Base-by-base conservation (phyloP, 2,797 vertebrate species). In the Spizella passerina region DNA sequence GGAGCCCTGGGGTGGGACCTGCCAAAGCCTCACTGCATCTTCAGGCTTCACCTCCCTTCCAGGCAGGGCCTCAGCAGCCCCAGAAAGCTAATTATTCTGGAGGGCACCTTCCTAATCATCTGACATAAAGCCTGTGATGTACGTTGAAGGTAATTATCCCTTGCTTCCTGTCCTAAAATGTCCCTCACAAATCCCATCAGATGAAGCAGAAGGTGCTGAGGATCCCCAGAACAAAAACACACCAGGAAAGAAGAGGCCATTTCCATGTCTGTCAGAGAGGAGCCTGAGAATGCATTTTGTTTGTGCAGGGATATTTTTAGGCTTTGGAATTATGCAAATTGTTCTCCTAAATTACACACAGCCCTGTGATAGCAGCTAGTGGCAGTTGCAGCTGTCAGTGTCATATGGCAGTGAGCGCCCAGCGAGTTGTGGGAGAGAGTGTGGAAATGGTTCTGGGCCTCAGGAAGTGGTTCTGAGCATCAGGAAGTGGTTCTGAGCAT, bases 251-350 rank as follows among this genome's bases (percentile, higher is more conserved):
- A 8, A 64, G 64, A 11, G n/a, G 70, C 92, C 92, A 72, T 78
- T 91, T 78, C 82, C 65, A 78, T 0, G 5, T 72, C 81, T 65
- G 64, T 32, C 86, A 71, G 68, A 72, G 72, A 4, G 3, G 32
- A 3, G 4, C 43, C 47, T 65, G 56, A 69, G 88, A 89, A 93
- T 32, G 43, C 19, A 26, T 83, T 91, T 68, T 7, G 2, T 83
- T 96, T 88, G 65, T 83, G 76, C 57, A 75, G 50, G 66, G 63
- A 44, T 95, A 95, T 94, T 96, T 96, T 95, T 95, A 92, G 92
- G 59, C 79, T 92, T 83, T 2, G 36, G 82, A 93, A 94, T 95
- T 87, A 92, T 89, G 93, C 61, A 96, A 91, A 95, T 95, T 87
- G 68, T 83, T 78, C 88, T 95, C 71, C 75, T 34, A 89, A 89